Conservation (phyloP, 2,113 vertebrate species). For the Leucopsar rothschildi region DNA sequence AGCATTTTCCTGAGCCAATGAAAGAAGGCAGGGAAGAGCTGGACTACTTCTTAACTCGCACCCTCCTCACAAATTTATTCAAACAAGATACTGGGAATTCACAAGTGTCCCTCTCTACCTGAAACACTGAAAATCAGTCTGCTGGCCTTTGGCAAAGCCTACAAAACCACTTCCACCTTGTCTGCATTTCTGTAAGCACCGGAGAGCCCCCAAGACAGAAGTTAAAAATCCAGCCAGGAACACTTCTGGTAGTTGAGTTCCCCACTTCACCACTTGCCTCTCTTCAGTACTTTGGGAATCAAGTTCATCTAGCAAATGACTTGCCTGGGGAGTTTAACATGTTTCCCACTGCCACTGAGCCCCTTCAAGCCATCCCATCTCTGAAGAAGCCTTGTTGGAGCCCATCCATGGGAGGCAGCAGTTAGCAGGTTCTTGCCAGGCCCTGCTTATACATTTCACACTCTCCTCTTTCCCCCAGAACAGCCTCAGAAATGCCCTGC, state of each 20-base stretch:
- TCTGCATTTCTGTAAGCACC: not conserved
- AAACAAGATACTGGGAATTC: not conserved
- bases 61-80: not conserved
- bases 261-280: not conserved
- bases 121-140: no score
- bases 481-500: not conserved
- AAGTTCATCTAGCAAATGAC: not conserved
- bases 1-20: not conserved
- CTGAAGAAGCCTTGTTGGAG: not conserved
- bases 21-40: not conserved
- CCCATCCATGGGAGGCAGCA: not conserved
- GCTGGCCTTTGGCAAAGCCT: not conserved
- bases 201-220: not conserved
- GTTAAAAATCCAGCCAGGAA: not conserved
- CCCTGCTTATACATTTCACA: not conserved
- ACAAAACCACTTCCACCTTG: not conserved
- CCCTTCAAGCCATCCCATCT: not conserved
- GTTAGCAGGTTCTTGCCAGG: not conserved
- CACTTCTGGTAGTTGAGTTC: not conserved
- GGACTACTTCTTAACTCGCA: not conserved
- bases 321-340: not conserved
- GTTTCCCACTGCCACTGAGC: not conserved
- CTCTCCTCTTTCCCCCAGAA: not conserved
- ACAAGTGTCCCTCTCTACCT: not conserved
- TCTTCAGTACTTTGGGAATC: not conserved